Evolutionary conservation across 2,888 invertebrate species (phyloP), one percentile per base, ranked within the genome.

Genomic region (Aelia acuminata): DNA sequence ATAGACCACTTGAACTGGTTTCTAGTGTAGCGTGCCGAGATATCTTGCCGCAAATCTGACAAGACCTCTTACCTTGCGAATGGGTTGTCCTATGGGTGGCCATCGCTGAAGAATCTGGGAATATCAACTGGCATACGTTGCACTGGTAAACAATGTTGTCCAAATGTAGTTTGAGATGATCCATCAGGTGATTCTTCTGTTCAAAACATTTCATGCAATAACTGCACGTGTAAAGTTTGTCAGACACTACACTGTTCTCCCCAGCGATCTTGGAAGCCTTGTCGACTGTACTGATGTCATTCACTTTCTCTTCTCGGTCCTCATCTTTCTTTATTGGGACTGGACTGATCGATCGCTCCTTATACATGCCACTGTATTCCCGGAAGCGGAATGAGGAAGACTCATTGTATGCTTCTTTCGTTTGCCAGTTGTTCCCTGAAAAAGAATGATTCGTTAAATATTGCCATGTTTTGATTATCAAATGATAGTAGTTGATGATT

Each of bases 171-270:
- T 75, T 75, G 20, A 75, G 39, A 39, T 75, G 75, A 10, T 75
- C 75, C 75, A 75, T 75, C 31, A 75, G 20, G 39, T 39, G 31
- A 20, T 75, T 75, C 39, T 75, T 75, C 75, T 39, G 22, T 20
- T 75, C 20, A 13, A 75, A 75, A 75, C 39, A 75, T 75, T 75
- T 75, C 75, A 75, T 75, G 35, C 75, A 75, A 39, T 75, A 75
- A 20, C 75, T 75, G 75, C 75, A 75, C 0, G 75, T 75, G 22
- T 75, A 75, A 15, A 75, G 35, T 20, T 75, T 75, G 39, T 22
- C 35, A 1, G 75, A 10, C 39, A 8, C 39, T 3, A 13, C 35
- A 20, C 10, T 11, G 26, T 70, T 75, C 35, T 70, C 70, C 8
- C 10, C 35, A 35, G 8, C 7, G 18, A 20, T 10, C 20, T 70